Percentiles rank a stretch among this genome's conserved stretches.
Conservation (phyloP, 2,888 invertebrate species). For the Noctua fimbriata region DNA sequence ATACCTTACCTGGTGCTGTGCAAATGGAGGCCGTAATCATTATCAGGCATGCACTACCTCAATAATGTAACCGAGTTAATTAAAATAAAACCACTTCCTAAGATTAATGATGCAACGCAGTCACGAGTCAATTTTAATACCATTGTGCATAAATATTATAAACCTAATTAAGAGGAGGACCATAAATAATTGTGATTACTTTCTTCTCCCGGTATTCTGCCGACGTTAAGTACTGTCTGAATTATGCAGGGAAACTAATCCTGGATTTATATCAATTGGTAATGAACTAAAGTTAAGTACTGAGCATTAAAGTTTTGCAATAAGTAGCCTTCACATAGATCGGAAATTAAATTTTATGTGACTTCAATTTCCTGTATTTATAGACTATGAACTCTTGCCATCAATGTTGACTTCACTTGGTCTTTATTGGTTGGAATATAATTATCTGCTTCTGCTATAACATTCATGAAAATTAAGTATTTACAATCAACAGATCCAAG, state of each 20-base stretch:
- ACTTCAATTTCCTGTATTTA: constrained; percentile 24
- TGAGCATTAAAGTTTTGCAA: constrained; percentile 11
- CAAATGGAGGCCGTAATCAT: constrained; percentile 14
- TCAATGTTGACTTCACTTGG: background rate
- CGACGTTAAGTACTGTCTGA: constrained; percentile 42
- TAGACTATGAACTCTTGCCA: background rate
- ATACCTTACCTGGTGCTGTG: background rate
- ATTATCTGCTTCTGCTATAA: background rate
- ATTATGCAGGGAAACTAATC: constrained; percentile 45
- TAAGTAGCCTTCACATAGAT: constrained; percentile 12
- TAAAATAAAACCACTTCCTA: constrained; percentile 36
- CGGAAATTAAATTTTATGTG: constrained; percentile 23
- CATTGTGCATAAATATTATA: constrained; percentile 60
- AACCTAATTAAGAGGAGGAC: constrained; percentile 47
- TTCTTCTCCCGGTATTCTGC: constrained; percentile 24
- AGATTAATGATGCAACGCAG: constrained; percentile 56
- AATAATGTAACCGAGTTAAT: constrained; percentile 39
- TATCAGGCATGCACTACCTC: constrained; percentile 7
- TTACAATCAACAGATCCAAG: background rate
- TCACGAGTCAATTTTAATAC: constrained; percentile 39
- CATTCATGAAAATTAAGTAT: background rate
- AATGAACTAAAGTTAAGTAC: constrained; percentile 38
- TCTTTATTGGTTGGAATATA: background rate
- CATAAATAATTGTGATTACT: constrained; percentile 61
- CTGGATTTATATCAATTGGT: constrained; percentile 59